These are phyloP conservation scores for Wiebesia pumilae DNA, from an alignment of 1,140 invertebrate species.

Conservation along the genomic window DNA sequence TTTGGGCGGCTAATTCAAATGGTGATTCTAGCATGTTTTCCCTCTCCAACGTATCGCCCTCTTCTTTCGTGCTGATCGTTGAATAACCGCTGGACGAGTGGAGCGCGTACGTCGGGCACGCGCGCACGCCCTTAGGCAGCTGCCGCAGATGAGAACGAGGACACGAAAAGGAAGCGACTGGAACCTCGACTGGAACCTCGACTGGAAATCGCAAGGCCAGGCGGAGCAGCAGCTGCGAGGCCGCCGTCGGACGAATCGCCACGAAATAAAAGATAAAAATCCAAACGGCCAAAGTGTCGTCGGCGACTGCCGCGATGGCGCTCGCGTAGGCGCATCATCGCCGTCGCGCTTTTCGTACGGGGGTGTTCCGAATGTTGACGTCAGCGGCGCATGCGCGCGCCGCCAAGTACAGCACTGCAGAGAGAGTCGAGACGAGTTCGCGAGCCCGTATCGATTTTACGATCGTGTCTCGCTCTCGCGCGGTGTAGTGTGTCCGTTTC, in stretches of 20 bases:
- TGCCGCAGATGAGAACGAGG: too few species aligned
- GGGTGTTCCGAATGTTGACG: conserved; percentile 70
- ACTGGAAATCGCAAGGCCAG: too few species aligned
- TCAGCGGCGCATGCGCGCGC: conserved; percentile 75
- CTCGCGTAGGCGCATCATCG: background rate
- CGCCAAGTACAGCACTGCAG: conserved; percentile 76
- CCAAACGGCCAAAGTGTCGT: background rate
- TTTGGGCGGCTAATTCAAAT: conserved; percentile 43
- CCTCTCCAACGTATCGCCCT: too few species aligned
- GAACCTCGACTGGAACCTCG: too few species aligned
- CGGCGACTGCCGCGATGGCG: background rate
- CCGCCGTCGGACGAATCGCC: too few species aligned
- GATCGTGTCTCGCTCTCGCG: conserved; percentile 80
- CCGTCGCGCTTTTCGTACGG: conserved; percentile 43
- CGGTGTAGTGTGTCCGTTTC: conserved; percentile 62
- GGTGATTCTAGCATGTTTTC: background rate
- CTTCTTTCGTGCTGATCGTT: too few species aligned
- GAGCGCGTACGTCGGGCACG: too few species aligned
- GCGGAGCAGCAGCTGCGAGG: too few species aligned
- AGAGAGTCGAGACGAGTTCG: conserved; percentile 76
- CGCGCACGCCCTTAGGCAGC: too few species aligned
- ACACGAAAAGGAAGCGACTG: too few species aligned
- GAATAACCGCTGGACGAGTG: too few species aligned
- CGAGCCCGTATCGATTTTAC: conserved; percentile 85
- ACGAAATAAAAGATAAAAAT: background rate